Conservation (phyloP, 2,113 vertebrate species). For the Motacilla alba region DNA sequence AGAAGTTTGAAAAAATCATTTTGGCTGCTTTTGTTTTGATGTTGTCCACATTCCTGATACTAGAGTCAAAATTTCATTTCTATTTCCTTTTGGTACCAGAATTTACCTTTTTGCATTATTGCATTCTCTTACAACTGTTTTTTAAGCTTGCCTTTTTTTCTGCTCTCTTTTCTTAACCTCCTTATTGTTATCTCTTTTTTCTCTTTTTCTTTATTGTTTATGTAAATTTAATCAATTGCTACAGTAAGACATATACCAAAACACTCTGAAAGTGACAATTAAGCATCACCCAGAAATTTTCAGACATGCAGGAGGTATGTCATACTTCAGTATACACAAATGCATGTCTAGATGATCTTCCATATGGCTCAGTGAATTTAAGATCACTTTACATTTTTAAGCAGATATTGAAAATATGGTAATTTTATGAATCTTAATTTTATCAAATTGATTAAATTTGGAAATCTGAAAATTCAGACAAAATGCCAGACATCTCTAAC, state of each 20-base stretch:
- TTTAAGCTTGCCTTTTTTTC: neutral
- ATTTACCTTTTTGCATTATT: neutral
- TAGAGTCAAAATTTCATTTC: neutral
- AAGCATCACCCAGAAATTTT: neutral
- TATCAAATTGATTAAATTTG: neutral
- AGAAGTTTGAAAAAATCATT: neutral
- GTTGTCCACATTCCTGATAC: neutral
- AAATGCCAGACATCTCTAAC: rapidly evolving
- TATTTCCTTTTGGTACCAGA: neutral
- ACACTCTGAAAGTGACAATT: neutral
- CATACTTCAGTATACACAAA: neutral
- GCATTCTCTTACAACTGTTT: neutral
- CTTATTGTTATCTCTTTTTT: neutral
- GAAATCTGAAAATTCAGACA: neutral
- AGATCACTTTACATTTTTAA: neutral
- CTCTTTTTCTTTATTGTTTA: neutral
- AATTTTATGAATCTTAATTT: neutral
- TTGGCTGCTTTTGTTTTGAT: neutral
- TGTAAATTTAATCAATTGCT: neutral
- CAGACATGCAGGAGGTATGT: neutral
- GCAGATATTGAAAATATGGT: neutral
- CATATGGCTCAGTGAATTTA: neutral
- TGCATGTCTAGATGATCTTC: neutral
- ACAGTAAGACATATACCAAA: neutral
- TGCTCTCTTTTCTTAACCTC: neutral